Conservation (phyloP, 1,140 invertebrate species). For the Drosophila chauvacae region DNA sequence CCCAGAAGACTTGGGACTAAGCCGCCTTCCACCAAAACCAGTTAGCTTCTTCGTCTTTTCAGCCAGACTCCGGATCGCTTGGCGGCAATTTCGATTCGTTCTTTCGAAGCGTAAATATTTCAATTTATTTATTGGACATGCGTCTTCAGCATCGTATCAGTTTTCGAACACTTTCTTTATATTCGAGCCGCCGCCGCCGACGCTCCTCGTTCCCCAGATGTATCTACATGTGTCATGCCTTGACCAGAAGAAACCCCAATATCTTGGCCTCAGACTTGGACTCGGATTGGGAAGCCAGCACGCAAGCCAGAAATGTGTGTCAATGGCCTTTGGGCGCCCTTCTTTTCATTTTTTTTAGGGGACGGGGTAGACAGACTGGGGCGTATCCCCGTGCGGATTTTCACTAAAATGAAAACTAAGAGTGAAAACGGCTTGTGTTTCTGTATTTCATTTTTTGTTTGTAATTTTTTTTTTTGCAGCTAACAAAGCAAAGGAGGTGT, state of each 20-base stretch:
- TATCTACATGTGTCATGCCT: slow-evolving; percentile 69
- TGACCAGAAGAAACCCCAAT: slow-evolving; percentile 59
- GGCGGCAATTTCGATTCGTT: slow-evolving; percentile 61
- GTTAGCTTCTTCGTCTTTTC: slow-evolving; percentile 24
- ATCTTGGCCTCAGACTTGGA: slow-evolving; percentile 40
- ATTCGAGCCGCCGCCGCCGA: slow-evolving; percentile 42
- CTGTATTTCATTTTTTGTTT: slow-evolving; percentile 21
- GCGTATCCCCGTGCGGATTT: slow-evolving; percentile 63
- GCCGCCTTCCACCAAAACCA: slow-evolving; percentile 6
- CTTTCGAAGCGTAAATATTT: slow-evolving; percentile 71
- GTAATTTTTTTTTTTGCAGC: slow-evolving; percentile 32
- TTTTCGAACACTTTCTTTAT: slow-evolving; percentile 55
- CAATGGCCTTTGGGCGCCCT: slow-evolving; percentile 67
- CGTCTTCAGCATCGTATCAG: slow-evolving; percentile 51
- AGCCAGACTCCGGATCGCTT: slow-evolving; percentile 9
- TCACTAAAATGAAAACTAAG: slow-evolving; percentile 77
- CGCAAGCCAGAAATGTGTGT: slow-evolving; percentile 70
- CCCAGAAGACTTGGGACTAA: slow-evolving; percentile 37
- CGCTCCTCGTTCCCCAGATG: slow-evolving; percentile 38
- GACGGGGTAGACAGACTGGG: slow-evolving; percentile 42
- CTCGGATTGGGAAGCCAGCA: slow-evolving; percentile 40
- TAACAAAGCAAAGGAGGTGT: slow-evolving; percentile 68
- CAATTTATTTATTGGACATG: slow-evolving; percentile 80
- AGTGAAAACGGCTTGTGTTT: slow-evolving; percentile 73
- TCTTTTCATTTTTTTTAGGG: slow-evolving; percentile 35